Base-by-base conservation (phyloP, 2,113 vertebrate species). In the Jaculus jaculus region DNA sequence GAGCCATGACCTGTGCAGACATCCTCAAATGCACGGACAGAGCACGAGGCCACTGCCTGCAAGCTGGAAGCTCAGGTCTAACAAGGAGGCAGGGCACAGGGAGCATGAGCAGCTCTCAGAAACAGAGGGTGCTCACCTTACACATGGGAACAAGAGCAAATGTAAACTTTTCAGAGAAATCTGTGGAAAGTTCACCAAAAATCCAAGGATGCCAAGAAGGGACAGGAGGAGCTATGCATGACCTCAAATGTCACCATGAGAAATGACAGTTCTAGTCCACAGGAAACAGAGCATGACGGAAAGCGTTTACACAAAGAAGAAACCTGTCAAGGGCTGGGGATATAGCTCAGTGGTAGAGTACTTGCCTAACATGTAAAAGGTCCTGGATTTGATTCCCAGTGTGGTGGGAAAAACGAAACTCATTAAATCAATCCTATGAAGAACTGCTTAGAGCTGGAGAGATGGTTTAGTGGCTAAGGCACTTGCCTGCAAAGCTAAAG, bases 11-110 rank as follows among this genome's bases (percentile, higher is more conserved):
- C 39, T 68, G 12, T 47, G 74, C 23, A 30, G 23, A 51, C 32
- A 92, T 37, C 58, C 73, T 24, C 72, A 30, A 80, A 87, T 28
- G 30, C 78, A 92, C 91, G 87, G 63, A 87, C 20, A n/a, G 30
- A 65, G 26, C 23, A 12, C 2, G 21, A 54, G 61, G 17, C 65
- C 51, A 47, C 20, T 51, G 63, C 73, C 87, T 90, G 82, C 82
- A 72, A 78, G 42, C 42, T 6, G 8, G 92, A 84, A 89, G 87
- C 47, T 84, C 61, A 8, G 24, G 85, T 84, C 51, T 30, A 89
- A 69, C 21, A 51, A 39, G 13, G 42, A 32, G 58, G 26, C 74
- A 93, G 81, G 71, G 51, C 42, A 66, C 68, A 65, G 68, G 77
- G 88, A 32, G 69, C 60, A 66, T 5, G 85, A 85, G 77, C n/a